phyloP scores from a whole-genome alignment of 92 coral and sea anemone genomes.

The Muricea muricata region DNA sequence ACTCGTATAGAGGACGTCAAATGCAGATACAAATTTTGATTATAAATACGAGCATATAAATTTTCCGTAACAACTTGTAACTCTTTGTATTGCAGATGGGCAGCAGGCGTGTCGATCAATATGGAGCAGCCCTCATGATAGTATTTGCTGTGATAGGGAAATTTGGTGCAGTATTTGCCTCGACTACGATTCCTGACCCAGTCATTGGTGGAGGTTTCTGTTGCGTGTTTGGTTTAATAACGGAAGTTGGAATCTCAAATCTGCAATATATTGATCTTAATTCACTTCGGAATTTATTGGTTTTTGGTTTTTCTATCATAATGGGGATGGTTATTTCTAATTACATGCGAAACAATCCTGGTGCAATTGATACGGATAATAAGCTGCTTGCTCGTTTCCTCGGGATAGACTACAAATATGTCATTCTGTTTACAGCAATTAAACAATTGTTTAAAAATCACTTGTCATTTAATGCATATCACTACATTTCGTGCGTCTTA shows the following conservation, averaged over 20 bases:
- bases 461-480: too few species aligned
- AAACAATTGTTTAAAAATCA: too few species aligned
- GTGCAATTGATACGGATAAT: slow-evolving; percentile 81
- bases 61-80: too few species aligned
- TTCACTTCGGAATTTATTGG: slow-evolving; percentile 83
- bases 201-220: slow-evolving; percentile 85
- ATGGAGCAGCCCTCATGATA: slow-evolving; percentile 44
- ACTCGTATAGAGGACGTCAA: too few species aligned
- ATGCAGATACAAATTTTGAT: too few species aligned
- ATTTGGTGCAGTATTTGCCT: slow-evolving; percentile 27
- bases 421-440: too few species aligned
- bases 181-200: slow-evolving; percentile 64
- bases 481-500: too few species aligned
- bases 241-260: slow-evolving; percentile 79
- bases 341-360: slow-evolving; percentile 66
- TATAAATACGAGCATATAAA: too few species aligned
- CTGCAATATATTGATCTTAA: slow-evolving; percentile 77
- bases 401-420: too few species aligned
- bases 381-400: too few species aligned
- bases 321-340: slow-evolving; percentile 79
- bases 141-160: slow-evolving; percentile 37
- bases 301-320: slow-evolving; percentile 76
- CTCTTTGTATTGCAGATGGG: slow-evolving; percentile 44
- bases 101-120: slow-evolving; percentile 56
- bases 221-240: slow-evolving; percentile 83